Conservation (phyloP, 2,113 vertebrate species). For the Erpornis zantholeuca region DNA sequence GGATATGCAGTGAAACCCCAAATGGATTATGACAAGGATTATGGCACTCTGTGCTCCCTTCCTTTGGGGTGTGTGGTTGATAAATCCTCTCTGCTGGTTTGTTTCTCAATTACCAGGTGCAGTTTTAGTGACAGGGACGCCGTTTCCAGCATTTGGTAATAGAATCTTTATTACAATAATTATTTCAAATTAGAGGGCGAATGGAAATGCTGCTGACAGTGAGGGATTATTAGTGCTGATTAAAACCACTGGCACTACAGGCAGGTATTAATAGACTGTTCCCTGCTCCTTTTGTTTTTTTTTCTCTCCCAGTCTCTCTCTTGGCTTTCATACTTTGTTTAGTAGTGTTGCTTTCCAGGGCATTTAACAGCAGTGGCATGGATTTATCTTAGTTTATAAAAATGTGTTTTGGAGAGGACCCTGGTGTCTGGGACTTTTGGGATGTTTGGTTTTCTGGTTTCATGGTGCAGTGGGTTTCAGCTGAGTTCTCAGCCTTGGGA, state of each 20-base stretch:
- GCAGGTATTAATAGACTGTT: conserved; percentile 20
- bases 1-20: background rate
- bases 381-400: too few species aligned
- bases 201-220: conserved; percentile 4
- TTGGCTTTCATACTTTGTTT: background rate
- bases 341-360: background rate
- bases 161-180: conserved; percentile 47
- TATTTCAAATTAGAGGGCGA: conserved; percentile 29
- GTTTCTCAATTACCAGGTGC: background rate
- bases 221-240: conserved; percentile 38
- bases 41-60: background rate
- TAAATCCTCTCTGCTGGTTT: background rate
- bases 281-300: too few species aligned
- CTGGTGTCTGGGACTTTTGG: too few species aligned
- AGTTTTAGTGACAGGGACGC: background rate
- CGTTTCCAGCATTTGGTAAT: background rate
- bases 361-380: background rate
- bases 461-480: too few species aligned
- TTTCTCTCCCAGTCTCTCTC: background rate
- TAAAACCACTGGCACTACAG: background rate
- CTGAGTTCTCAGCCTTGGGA: too few species aligned
- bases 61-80: background rate
- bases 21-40: background rate
- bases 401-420: too few species aligned
- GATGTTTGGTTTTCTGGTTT: too few species aligned